Base-by-base conservation (phyloP, 2,888 invertebrate genomes). In the Mellilla xanthometata region DNA sequence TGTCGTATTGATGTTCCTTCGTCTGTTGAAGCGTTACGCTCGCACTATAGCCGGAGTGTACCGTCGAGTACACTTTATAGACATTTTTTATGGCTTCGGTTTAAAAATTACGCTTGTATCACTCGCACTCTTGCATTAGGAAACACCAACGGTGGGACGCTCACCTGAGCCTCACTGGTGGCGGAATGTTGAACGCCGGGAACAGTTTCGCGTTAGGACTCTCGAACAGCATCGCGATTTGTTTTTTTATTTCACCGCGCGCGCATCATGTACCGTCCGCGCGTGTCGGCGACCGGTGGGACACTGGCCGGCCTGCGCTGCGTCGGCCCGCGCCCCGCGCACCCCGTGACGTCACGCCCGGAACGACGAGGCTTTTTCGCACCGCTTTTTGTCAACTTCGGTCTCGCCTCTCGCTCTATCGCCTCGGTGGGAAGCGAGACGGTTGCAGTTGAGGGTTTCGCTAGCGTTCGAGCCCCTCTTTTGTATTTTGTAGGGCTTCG, bases 141-240 rank as follows among this genome's bases (percentile, higher is more conserved):
- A 47, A 48, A 45, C 54, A 54, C 50, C 39, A 32, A 23, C 30
- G 27, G 34, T 3, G 34, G 39, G 33, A 39, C 42, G 56, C 85
- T 85, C 79, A 90, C 90, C 90, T 90, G 76, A 90, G 82, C 76
- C 90, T 79, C 52, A 93, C 91, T 61, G 94, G 94, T 76, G 94
- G 94, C 69, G 94, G 94, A 76, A 94, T 93, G 82, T 92, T 93
- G 83, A 93, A 94, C 66, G 89, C 88, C 65, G 93, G 92, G 80
- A 91, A 93, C 79, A 93, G 91, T 85, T 94, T 91, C 82, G 93
- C 93, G 73, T 92, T 91, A 73, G 93, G 93, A 90, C 91, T 93
- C 85, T 94, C 94, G 81, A 94, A 94, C 82, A 94, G 88, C 94
- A 94, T 94, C 79, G 81, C 81, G 81, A 72, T 67, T 74, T 72